Base-by-base conservation (phyloP, 1,140 invertebrate genomes). In the Aphaenogaster rudis region DNA sequence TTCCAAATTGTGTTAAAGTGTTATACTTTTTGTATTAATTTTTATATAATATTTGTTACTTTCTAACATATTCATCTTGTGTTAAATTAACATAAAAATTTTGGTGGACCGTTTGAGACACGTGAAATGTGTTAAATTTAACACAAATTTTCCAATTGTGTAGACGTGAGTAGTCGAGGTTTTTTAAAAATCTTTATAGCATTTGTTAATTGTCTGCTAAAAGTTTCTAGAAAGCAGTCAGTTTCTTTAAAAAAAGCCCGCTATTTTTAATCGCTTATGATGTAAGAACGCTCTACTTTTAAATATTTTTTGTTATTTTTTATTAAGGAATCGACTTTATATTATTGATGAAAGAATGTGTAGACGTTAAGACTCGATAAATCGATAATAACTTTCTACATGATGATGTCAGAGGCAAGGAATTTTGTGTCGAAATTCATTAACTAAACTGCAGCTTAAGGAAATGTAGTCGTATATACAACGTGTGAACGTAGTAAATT, bases 391-490 rank as follows among this genome's bases (percentile, higher is more conserved):
- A 78, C 4, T 64, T 45, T 48, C 9, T 63, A 48, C 28, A 17
- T 15, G 7, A 63, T 64, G 17, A 64, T 48, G 17, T 79, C 54
- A 61, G 52, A 39, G 13, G 11, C 15, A 8, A 45, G 36, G 15
- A 45, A 77, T 28, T 28, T 77, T 17, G n/a, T 61, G 17, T 61
- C 1, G 39, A 61, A 77, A 77, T 61, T 77, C 8, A 76, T 77
- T 77, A 77, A 77, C 8, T 42, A 33, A 77, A 77, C 21, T 59
- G 5, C 15, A 59, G 36, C 21, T 15, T 54, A 61, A 59, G 39
- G 39, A 77, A 77, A 77, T 77, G 11, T 45, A 63, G 8, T n/a
- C n/a, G 54, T 28, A 33, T 28, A 28, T 28, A 28, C 39, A 45
- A 67, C 3, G 45, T 50, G 45, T 61, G 52, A 77, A 42, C 54